Evolutionary conservation across 53 echinoderm and acorn worm species (phyloP), one percentile per base, ranked within the genome.

Genomic region (Crossaster papposus): DNA sequence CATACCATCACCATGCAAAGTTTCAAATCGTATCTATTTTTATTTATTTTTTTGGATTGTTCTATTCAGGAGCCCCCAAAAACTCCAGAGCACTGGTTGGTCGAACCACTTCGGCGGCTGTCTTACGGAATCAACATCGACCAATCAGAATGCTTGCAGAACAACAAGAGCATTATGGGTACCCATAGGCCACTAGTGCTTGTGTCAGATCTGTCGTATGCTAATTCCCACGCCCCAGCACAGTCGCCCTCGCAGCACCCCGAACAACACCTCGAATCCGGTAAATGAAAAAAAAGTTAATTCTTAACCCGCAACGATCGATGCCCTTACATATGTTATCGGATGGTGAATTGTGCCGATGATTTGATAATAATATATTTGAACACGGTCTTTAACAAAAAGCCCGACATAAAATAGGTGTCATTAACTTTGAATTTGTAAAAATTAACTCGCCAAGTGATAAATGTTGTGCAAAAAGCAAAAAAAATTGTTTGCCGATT

Each of bases 61-160:
- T 44, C 44, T 44, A 68, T 73, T 32, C 35, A 73, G 74, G 74
- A 35, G 2, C 65, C 14, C 30, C 30, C 7, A 8, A n/a, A 24
- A 65, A 82, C 36, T 82, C 82, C 70, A 36, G 36, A 65, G 29
- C 10, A 65, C 44, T 82, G 82, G 82, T 65, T 23, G 23, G 65
- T 65, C 10, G 82, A 70, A 37, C 78, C 78, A 15, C 51, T 50
- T 23, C 38, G 68, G 14, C 44, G 9, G 11, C 38, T 29, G 35
- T 34, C 29, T 17, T 14, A 24, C 28, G 82, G 62, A 34, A 68
- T 68, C 82, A 65, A 10, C 36, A 65, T 15, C 29, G 37, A 64
- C 82, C 70, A 82, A 65, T 82, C 82, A 68, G 29, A 82, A 20
- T 14, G 82, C 82, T 82, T 54, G 70, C 65, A 68, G 44, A 65